A percentile compares a stretch with the other conserved stretches of the same genome.
Evolutionary conservation across 2,888 invertebrate species (phyloP).

Genomic region (Agriopis aurantiaria): DNA sequence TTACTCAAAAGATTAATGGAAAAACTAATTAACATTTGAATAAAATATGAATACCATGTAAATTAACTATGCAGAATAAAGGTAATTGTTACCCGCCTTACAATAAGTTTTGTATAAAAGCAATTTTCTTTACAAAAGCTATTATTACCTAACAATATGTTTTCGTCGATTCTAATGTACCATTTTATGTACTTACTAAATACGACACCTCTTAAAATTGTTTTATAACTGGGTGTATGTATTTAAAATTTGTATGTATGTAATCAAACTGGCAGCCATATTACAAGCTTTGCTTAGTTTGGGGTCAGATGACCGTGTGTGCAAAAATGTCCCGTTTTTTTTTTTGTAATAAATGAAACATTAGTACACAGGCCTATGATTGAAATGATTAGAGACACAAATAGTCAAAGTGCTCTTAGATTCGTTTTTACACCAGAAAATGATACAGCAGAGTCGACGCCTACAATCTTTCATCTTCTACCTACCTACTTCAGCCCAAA

Average conservation of each 20-base stretch:
- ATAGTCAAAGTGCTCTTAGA: too few species aligned
- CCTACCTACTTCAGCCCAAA: conserved; percentile 29
- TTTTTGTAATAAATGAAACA: too few species aligned
- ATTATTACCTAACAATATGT: conserved; percentile 42
- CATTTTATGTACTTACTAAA: not conserved
- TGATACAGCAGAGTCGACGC: not conserved
- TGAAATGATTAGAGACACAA: too few species aligned
- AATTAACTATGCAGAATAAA: conserved; percentile 25
- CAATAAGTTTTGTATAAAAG: conserved; percentile 49
- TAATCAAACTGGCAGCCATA: too few species aligned
- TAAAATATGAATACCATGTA: conserved; percentile 19
- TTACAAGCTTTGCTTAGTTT: too few species aligned
- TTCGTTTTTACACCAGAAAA: not conserved
- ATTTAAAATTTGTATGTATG: too few species aligned
- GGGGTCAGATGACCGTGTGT: too few species aligned
- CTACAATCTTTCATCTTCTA: conserved; percentile 26
- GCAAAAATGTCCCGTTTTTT: too few species aligned
- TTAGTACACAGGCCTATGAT: too few species aligned
- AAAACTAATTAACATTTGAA: conserved; percentile 10
- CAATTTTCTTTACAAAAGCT: conserved; percentile 66
- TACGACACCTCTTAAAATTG: not conserved
- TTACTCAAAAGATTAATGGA: not conserved
- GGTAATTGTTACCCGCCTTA: conserved; percentile 18
- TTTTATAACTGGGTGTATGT: not conserved
- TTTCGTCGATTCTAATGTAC: not conserved